phyloP scores from a whole-genome alignment of 2,797 vertebrate species.

The Sebastes oblongus region DNA sequence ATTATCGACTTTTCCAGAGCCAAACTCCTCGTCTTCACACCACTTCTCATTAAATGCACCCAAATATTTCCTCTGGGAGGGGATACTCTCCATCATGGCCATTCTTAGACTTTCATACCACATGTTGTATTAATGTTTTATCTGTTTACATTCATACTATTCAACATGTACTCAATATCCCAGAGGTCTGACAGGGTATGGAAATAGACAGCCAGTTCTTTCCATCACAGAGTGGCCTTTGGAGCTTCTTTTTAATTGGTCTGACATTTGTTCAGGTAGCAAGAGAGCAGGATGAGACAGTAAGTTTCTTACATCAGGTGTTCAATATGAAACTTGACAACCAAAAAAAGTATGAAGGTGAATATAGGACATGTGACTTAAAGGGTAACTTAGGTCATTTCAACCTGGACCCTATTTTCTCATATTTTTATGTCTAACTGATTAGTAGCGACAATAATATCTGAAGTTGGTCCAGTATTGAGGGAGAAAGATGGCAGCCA shows the following conservation, averaged over 20 bases:
- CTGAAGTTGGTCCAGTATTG: not conserved
- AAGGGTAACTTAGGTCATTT: not conserved
- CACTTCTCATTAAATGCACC: conserved; percentile 40
- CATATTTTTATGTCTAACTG: too few species aligned
- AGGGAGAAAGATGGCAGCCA: not conserved
- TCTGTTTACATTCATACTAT: not conserved
- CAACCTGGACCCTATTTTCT: too few species aligned
- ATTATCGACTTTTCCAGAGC: conserved; percentile 48
- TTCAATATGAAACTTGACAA: not conserved
- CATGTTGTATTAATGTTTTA: not conserved
- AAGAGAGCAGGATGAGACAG: not conserved
- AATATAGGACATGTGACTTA: not conserved
- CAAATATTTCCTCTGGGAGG: conserved; percentile 6
- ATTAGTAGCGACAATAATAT: too few species aligned
- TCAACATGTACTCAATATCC: not conserved
- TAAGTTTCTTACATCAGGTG: not conserved
- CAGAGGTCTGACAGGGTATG: not conserved
- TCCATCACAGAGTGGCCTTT: not conserved
- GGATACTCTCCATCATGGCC: not conserved
- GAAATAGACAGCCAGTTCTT: not conserved
- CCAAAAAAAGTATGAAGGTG: not conserved
- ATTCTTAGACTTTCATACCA: not conserved
- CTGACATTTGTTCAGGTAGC: conserved; percentile 22
- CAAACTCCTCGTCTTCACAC: conserved; percentile 40
- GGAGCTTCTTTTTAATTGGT: conserved; percentile 20